phyloP scores from a whole-genome alignment of 2,113 vertebrate genomes.

The Rhinoderma darwinii region DNA sequence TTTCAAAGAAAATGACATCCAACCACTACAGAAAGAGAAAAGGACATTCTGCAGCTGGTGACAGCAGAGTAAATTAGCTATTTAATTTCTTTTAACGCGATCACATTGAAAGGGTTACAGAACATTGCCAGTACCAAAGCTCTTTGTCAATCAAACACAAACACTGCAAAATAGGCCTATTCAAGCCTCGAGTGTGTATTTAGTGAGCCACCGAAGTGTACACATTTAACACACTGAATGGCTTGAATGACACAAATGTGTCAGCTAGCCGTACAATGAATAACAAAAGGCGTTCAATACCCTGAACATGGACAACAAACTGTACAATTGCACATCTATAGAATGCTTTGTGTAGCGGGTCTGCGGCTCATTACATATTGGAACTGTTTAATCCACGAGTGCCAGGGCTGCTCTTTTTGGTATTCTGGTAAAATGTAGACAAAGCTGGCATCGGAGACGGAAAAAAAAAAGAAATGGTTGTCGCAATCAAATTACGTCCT shows the following conservation, averaged over 20 bases:
- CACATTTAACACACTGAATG: slow-evolving; percentile 58
- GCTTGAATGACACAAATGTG: slow-evolving; percentile 55
- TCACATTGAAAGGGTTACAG: slow-evolving; percentile 50
- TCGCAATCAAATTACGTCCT: neutral
- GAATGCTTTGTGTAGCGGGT: slow-evolving; percentile 12
- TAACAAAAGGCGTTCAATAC: slow-evolving; percentile 38
- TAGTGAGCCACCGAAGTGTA: slow-evolving; percentile 51
- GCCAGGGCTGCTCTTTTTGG: slow-evolving; percentile 24
- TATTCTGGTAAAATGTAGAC: slow-evolving; percentile 9
- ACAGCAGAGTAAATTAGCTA: slow-evolving; percentile 47
- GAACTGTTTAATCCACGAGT: slow-evolving; percentile 2
- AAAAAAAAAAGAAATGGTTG: neutral
- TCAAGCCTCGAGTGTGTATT: slow-evolving; percentile 57
- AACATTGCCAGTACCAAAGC: slow-evolving; percentile 32
- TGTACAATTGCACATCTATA: slow-evolving; percentile 44
- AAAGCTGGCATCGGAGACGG: neutral
- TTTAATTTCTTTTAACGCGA: slow-evolving; percentile 45
- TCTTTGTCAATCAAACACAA: slow-evolving; percentile 57
- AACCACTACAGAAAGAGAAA: neutral
- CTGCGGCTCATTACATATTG: slow-evolving; percentile 30
- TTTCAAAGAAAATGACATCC: slow-evolving; percentile 14
- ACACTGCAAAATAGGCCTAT: slow-evolving; percentile 54
- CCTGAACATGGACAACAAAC: slow-evolving; percentile 36
- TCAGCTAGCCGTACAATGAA: slow-evolving; percentile 23
- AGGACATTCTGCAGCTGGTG: slow-evolving; percentile 27